Percentiles rank a stretch among this genome's conserved stretches.
phyloP scores from a whole-genome alignment of 2,113 vertebrate genomes.

The Trachemys scripta region DNA sequence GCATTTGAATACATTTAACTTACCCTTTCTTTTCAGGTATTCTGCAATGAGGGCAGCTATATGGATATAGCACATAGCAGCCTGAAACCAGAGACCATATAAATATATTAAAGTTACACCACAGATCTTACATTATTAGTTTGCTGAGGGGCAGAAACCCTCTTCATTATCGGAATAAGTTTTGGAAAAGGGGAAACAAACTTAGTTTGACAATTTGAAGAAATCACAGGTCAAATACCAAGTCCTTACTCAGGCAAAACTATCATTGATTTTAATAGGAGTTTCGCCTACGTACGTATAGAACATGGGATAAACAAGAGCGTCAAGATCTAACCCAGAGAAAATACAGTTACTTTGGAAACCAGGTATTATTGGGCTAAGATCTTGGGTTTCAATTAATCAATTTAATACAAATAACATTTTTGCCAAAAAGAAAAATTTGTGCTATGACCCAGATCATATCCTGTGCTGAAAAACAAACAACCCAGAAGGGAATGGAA shows the following conservation, averaged over 20 bases:
- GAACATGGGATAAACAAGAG: not conserved
- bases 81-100: conserved; percentile 77
- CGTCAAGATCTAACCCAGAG: not conserved
- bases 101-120: not conserved
- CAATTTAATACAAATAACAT: not conserved
- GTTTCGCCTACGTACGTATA: not conserved
- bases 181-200: not conserved
- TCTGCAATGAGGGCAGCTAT: conserved; percentile 98
- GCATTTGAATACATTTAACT: conserved; percentile 40
- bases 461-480: not conserved
- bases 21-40: conserved; percentile 97
- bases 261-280: not conserved
- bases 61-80: conserved; percentile 99
- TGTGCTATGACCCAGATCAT: rapidly evolving
- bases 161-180: not conserved
- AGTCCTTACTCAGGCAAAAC: not conserved
- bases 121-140: not conserved
- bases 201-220: not conserved
- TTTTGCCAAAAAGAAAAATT: not conserved
- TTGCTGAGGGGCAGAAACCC: not conserved
- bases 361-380: not conserved
- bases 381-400: not conserved
- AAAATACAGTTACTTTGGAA: not conserved
- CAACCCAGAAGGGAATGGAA: not conserved
- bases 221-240: not conserved